Conservation (phyloP, 2,113 vertebrate species). For the Ammospiza nelsoni region DNA sequence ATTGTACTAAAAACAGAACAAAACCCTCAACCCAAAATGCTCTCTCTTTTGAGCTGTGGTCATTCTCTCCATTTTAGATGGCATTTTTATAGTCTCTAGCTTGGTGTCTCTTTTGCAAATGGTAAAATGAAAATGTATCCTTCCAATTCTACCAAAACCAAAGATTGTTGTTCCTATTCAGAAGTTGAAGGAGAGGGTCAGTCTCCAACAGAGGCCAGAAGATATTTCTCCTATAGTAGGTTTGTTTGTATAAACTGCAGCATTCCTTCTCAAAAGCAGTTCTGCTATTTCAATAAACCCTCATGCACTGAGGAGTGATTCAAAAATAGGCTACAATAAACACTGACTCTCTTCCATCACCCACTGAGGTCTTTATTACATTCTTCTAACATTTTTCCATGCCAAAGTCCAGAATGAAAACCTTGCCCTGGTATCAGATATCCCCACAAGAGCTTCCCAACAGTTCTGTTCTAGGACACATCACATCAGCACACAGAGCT, state of each 20-base stretch:
- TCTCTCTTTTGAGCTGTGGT: neutral
- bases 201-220: neutral
- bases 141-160: neutral
- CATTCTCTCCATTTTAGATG: neutral
- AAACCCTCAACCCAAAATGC: neutral
- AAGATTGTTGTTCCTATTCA: neutral
- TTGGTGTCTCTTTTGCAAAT: neutral
- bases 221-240: neutral
- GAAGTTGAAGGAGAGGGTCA: neutral
- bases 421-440: neutral
- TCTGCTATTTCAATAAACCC: neutral
- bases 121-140: neutral
- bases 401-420: neutral
- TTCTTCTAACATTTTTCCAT: neutral
- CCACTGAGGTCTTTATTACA: neutral
- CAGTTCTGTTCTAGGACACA: neutral
- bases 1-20: neutral
- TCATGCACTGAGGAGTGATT: neutral
- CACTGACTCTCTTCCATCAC: neutral
- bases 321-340: neutral
- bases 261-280: neutral
- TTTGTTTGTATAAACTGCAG: neutral
- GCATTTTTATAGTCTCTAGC: neutral
- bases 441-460: neutral
- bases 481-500: neutral